Conservation (phyloP, 2,888 invertebrate species). For the Heliconius hortense region DNA sequence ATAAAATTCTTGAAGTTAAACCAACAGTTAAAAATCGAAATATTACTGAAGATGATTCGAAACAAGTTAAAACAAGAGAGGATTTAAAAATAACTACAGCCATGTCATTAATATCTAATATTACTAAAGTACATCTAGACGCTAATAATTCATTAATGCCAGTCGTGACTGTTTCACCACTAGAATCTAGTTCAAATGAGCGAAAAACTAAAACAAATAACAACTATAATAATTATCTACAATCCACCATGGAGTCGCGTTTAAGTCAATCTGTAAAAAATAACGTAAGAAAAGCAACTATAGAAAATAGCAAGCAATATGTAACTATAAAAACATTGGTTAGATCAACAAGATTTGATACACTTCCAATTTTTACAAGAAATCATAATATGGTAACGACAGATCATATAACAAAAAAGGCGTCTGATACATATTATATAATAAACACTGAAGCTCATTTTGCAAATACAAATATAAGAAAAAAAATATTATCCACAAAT, state of each 20-base stretch:
- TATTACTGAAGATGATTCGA: background rate
- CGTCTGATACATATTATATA: background rate
- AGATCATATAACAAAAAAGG: background rate
- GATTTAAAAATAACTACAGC: background rate
- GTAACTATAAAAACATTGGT: background rate
- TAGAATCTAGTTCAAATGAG: background rate
- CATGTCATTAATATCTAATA: background rate
- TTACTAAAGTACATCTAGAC: background rate
- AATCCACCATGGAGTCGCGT: background rate
- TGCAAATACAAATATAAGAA: background rate
- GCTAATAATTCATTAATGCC: background rate
- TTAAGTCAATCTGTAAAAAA: background rate
- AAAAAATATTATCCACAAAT: background rate
- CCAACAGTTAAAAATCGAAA: background rate
- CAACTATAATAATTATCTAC: background rate
- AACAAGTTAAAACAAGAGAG: background rate
- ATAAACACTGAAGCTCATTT: background rate
- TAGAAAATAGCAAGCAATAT: background rate
- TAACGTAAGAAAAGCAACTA: background rate
- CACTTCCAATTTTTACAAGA: background rate
- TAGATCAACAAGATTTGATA: background rate
- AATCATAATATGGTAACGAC: too few relatives aligned
- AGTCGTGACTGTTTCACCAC: background rate
- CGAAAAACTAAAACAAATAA: background rate
- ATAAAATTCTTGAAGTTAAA: background rate